Evolutionary conservation across 2,888 invertebrate genomes (phyloP), one percentile per base, ranked within the genome.

Genomic region (Tinea semifulvella): DNA sequence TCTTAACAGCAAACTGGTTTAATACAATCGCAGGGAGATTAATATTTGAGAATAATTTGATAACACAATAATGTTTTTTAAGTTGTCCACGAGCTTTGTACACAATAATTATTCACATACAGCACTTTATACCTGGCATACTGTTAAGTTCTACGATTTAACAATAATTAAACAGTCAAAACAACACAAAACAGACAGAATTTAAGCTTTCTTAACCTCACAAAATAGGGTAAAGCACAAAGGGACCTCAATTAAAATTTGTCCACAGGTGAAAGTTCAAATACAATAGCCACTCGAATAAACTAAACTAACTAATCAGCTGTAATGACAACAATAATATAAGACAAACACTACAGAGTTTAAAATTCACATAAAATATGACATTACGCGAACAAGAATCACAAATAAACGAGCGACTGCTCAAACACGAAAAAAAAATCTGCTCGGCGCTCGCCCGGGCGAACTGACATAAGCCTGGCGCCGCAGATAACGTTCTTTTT

Each of bases 391-490:
- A 31, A 31, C 31, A 4, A 31, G 11, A 14, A 31, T 31, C 14
- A 31, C 31, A 31, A 31, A 31, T 14, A 31, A 31, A 31, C 31
- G 31, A 31, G 31, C 31, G 31, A 31, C 31, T 7, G 31, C 31
- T 11, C 31, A 31, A 31, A 14, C 31, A 14, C 31, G 31, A 14
- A 31, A 31, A 31, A 31, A 31, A 31, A 31, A n/a, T n/a, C n/a
- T n/a, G n/a, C n/a, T n/a, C n/a, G n/a, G n/a, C n/a, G n/a, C 26
- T 26, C 31, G 31, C 31, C 31, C 31, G 31, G 31, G 31, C 31
- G 14, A 31, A 14, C 7, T 31, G 31, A 31, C 31, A 31, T 11
- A 22, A 22, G 31, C 13, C n/a, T n/a, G 27, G 27, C 6, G 31
- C 13, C n/a, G 13, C 7, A 14, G 31, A 31, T 14, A 31, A 14